Base-by-base conservation (phyloP, 2,888 invertebrate species). In the Spilarctia lutea region DNA sequence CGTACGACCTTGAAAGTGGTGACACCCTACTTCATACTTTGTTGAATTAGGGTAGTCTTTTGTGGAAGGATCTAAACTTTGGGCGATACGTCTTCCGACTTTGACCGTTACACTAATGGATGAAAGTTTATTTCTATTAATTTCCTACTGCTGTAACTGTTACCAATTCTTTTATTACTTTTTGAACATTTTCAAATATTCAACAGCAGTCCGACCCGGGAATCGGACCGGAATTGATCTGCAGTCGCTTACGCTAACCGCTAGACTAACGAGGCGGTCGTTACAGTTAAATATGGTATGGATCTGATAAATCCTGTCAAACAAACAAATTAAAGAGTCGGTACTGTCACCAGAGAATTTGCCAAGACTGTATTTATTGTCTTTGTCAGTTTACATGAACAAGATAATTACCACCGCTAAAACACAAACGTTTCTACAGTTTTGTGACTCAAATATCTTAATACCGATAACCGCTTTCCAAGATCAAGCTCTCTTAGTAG, bases 1-100 rank as follows among this genome's bases (percentile, higher is more conserved):
- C 77, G 27, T 30, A 65, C 65, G 78, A 76, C 85, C 84, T 86
- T 86, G 83, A 20, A 73, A 67, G 16, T 24, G 30, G 72, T 78
- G 63, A 81, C 60, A 75, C 74, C 76, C 71, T 73, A 71, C 69
- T 73, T 39, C 33, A 52, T 68, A 70, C 63, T 73, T 71, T 33
- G 65, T 67, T 71, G 65, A 75, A 63, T 27, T 66, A 56, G 52
- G 65, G 56, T 68, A 60, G 13, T 35, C 68, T 60, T 76, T 74
- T 70, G 66, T 35, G 30, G 18, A 11, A 20, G n/a, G 68, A 80
- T 78, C 67, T 66, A 71, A 78, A 78, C 70, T 71, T 78, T 73
- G 18, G 42, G 65, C 27, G 35, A 74, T 74, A 35, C 52, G 33
- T 68, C 68, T 71, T 74, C 13, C 30, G 24, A 60, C 45, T 71